A percentile compares a stretch with the other conserved stretches of the same genome.
Conservation (phyloP, 2,888 invertebrate genomes). For the Koerneria pararmatus region DNA sequence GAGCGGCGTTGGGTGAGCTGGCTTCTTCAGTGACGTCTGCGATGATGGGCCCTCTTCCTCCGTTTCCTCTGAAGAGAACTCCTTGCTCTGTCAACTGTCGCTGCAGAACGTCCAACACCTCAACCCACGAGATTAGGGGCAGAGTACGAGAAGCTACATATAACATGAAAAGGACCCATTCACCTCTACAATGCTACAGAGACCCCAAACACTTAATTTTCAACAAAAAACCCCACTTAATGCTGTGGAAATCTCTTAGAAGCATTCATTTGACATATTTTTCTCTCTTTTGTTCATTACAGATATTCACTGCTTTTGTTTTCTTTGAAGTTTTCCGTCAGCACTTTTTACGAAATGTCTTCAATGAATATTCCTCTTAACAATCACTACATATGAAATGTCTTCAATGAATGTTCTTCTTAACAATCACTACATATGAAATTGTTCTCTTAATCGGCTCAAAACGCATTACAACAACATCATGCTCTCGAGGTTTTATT, state of each 20-base stretch:
- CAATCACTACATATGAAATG: neutral
- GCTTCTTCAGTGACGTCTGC: conserved; percentile 50
- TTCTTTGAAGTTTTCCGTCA: too few relatives aligned
- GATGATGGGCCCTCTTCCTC: conserved; percentile 40
- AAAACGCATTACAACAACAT: neutral
- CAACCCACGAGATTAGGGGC: too few relatives aligned
- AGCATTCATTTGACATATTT: too few relatives aligned
- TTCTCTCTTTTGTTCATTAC: too few relatives aligned
- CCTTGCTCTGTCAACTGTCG: conserved; percentile 14
- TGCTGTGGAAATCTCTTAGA: too few relatives aligned
- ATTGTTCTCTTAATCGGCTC: conserved; percentile 24
- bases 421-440: neutral
- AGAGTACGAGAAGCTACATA: too few relatives aligned
- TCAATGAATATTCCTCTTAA: neutral
- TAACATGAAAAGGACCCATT: too few relatives aligned
- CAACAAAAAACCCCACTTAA: too few relatives aligned
- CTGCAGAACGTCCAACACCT: conserved; percentile 17
- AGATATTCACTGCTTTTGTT: too few relatives aligned
- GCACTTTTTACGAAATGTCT: conserved; percentile 1
- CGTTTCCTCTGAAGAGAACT: neutral
- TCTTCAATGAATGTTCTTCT: neutral
- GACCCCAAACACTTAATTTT: too few relatives aligned
- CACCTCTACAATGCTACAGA: too few relatives aligned
- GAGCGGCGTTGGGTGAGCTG: conserved; percentile 16
- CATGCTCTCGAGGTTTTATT: too few relatives aligned